phyloP scores from a whole-genome alignment of 2,113 vertebrate genomes.

The Vidua macroura region DNA sequence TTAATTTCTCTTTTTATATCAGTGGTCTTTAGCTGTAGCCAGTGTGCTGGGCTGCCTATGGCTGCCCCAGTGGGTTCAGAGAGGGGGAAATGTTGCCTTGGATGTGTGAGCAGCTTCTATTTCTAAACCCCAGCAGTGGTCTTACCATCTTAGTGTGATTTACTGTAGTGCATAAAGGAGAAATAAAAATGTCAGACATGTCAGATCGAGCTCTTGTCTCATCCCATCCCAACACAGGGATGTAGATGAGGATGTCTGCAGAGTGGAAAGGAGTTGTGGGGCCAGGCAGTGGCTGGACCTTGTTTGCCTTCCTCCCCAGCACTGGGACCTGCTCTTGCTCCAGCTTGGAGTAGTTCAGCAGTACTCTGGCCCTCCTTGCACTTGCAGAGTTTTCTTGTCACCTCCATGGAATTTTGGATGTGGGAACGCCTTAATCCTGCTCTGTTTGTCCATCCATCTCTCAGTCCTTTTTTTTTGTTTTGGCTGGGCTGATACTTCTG shows the following conservation, averaged over 20 bases:
- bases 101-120: not conserved
- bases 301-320: not conserved
- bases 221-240: not conserved
- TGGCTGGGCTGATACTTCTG: not conserved
- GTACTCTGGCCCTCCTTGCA: not conserved
- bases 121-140: not conserved
- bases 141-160: not conserved
- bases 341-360: not conserved
- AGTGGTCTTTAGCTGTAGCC: not conserved
- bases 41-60: not conserved
- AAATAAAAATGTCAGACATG: not conserved
- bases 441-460: not conserved
- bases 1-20: not conserved
- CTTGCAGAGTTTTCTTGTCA: not conserved
- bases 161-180: not conserved
- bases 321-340: not conserved
- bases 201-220: not conserved
- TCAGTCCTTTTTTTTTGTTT: not conserved
- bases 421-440: not conserved
- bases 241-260: fast-evolving
- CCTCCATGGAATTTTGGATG: not conserved
- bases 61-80: not conserved
- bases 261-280: not conserved
- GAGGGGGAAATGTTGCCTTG: not conserved
- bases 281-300: not conserved